phyloP scores from a whole-genome alignment of 2,113 vertebrate species.

The Zosterops pallidus region DNA sequence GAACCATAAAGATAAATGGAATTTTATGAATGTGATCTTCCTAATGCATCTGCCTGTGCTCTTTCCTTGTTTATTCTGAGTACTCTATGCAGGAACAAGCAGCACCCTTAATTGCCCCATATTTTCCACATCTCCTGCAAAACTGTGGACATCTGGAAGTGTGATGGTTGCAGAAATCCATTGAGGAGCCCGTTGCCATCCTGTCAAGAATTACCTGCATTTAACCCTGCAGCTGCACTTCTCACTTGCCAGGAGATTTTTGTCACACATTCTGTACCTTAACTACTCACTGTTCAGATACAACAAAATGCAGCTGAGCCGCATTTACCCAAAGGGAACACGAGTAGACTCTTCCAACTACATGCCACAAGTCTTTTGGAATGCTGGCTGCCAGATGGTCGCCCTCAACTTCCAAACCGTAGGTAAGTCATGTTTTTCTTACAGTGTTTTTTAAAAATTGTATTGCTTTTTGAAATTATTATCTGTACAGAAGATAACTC shows the following conservation, averaged over 20 bases:
- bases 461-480: neutral
- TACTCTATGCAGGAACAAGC: neutral
- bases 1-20: neutral
- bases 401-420: conserved; percentile 98
- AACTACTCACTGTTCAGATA: conserved; percentile 82
- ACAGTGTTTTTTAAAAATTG: neutral
- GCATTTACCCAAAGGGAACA: conserved; percentile 98
- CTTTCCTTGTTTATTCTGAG: neutral
- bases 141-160: neutral
- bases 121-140: neutral
- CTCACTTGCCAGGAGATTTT: neutral
- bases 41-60: neutral
- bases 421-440: conserved; percentile 71
- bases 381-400: conserved; percentile 96
- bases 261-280: conserved; percentile 52
- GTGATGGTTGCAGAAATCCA: neutral
- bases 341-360: conserved; percentile 98
- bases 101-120: neutral
- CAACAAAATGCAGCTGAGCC: conserved; percentile 96
- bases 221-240: neutral
- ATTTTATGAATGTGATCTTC: neutral
- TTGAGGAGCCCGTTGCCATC: fast-evolving
- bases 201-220: neutral
- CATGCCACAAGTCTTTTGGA: conserved; percentile 99
- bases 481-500: neutral